Percentiles rank a stretch among this genome's conserved stretches.
phyloP scores from a whole-genome alignment of 2,797 vertebrate genomes.

The Uromys caudimaculatus region DNA sequence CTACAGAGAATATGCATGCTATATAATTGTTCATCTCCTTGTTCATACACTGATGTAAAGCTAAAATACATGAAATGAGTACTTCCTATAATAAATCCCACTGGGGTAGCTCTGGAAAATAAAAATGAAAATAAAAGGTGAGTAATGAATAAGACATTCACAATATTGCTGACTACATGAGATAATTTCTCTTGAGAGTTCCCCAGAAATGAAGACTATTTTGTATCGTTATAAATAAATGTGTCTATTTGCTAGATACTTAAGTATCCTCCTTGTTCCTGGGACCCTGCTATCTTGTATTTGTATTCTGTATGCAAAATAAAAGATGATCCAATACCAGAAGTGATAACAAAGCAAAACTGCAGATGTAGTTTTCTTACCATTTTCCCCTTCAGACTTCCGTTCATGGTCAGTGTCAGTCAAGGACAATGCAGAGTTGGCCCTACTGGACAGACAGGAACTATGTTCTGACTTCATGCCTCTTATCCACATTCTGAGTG shows the following conservation, averaged over 20 bases:
- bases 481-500: conserved; percentile 97
- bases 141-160: conserved; percentile 55
- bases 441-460: conserved; percentile 97
- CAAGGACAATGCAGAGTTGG: conserved; percentile 97
- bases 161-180: conserved; percentile 43
- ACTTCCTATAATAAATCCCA: conserved; percentile 66
- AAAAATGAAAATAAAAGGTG: conserved; percentile 63
- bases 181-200: conserved; percentile 52
- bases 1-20: not conserved
- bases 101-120: conserved; percentile 20
- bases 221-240: conserved; percentile 59
- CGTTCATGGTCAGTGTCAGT: conserved; percentile 99
- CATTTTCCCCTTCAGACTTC: conserved; percentile 97
- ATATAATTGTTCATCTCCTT: conserved; percentile 42
- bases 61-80: conserved; percentile 29
- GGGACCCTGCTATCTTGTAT: not conserved
- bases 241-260: conserved; percentile 45
- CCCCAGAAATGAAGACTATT: conserved; percentile 57
- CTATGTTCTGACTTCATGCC: conserved; percentile 97
- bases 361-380: conserved; percentile 87
- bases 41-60: conserved; percentile 53
- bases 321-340: not conserved
- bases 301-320: conserved; percentile 16
- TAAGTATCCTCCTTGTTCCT: not conserved
- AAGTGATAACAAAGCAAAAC: conserved; percentile 31